A percentile compares a stretch with the other conserved stretches of the same genome.
These are phyloP conservation scores for Troilus luridus DNA, from an alignment of 2,888 invertebrate species.

Conservation along the genomic window DNA sequence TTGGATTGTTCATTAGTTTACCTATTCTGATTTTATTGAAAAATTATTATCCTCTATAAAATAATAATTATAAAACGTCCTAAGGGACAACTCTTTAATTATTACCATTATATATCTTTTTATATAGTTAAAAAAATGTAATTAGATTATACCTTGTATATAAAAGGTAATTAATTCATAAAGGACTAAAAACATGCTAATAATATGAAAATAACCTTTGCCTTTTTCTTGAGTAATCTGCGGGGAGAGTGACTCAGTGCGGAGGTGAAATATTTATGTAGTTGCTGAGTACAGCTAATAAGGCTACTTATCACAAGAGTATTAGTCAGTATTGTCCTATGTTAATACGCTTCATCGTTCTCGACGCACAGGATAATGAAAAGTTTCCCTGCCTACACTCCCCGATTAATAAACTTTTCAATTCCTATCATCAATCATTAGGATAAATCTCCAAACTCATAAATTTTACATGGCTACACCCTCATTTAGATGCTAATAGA, in stretches of 20 bases:
- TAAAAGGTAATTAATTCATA: background rate
- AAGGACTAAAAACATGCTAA: background rate
- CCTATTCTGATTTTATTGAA: too few relatives aligned
- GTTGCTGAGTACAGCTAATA: conserved; percentile 21
- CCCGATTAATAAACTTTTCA: conserved; percentile 34
- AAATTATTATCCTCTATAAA: too few relatives aligned
- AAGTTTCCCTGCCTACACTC: conserved; percentile 22
- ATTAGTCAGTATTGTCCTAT: conserved; percentile 28
- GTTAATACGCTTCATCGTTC: conserved; percentile 17
- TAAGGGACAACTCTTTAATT: background rate
- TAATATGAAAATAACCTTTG: conserved; percentile 6
- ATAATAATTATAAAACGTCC: background rate
- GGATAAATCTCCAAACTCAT: conserved; percentile 29
- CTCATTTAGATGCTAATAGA: conserved; percentile 41
- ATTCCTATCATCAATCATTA: conserved; percentile 42
- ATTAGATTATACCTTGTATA: background rate
- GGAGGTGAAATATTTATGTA: conserved; percentile 27
- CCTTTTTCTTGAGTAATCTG: conserved; percentile 23
- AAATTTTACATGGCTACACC: conserved; percentile 5
- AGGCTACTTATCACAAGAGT: conserved; percentile 25
- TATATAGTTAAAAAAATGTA: background rate
- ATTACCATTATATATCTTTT: too few relatives aligned
- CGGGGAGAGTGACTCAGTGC: conserved; percentile 11
- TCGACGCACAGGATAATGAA: conserved; percentile 1
- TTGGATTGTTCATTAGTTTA: too few relatives aligned